A percentile compares a stretch with the other conserved stretches of the same genome.
phyloP scores from a whole-genome alignment of 2,797 vertebrate species.

The Mastacembelus armatus region DNA sequence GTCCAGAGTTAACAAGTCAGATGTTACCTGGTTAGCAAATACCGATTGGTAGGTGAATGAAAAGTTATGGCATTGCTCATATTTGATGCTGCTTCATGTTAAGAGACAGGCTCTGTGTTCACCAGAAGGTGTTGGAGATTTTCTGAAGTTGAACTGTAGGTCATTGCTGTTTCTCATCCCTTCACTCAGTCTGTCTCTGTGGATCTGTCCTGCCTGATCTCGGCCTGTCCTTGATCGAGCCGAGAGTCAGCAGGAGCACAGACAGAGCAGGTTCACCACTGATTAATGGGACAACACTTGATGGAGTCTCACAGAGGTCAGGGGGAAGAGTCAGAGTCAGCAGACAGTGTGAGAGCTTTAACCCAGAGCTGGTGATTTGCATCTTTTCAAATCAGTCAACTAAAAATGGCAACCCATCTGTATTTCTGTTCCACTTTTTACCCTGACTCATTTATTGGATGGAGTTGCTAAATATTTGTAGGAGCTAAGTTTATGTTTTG shows the following conservation, averaged over 20 bases:
- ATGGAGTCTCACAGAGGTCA: slow-evolving; percentile 32
- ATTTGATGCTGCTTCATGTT: not conserved
- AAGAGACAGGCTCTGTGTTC: not conserved
- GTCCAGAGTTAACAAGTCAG: too few species aligned
- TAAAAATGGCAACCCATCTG: not conserved
- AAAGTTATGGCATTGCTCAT: not conserved
- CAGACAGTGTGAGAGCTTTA: not conserved
- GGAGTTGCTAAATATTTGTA: not conserved
- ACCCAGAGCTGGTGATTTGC: not conserved
- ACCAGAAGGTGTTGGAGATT: not conserved
- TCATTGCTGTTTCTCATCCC: not conserved
- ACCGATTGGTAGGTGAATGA: too few species aligned
- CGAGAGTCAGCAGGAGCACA: not conserved
- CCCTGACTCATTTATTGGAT: slow-evolving; percentile 11
- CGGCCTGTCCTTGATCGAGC: slow-evolving; percentile 45
- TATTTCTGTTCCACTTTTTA: not conserved
- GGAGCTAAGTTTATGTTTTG: not conserved
- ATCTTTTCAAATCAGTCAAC: not conserved
- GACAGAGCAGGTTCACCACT: slow-evolving; percentile 8
- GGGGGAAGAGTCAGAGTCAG: not conserved
- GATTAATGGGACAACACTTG: slow-evolving; percentile 48
- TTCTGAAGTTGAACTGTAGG: not conserved
- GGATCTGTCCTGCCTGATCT: slow-evolving; percentile 23
- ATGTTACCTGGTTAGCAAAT: too few species aligned
- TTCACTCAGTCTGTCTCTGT: slow-evolving; percentile 10